Percentiles rank a stretch among this genome's conserved stretches.
phyloP scores from a whole-genome alignment of 2,888 invertebrate species.

The Amphipyra berbera region DNA sequence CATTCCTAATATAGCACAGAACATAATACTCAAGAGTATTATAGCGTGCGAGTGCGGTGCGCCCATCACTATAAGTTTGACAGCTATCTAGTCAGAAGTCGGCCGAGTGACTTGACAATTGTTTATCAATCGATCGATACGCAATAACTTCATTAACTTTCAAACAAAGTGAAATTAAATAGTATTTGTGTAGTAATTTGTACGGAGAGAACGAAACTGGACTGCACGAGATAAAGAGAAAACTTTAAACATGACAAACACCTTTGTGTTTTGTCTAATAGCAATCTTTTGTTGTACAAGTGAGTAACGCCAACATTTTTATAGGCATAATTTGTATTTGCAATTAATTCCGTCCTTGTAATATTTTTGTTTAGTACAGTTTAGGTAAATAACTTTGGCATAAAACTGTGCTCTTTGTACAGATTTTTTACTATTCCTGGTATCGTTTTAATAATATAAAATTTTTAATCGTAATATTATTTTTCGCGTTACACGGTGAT shows the following conservation, averaged over 20 bases:
- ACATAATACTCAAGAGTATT: no score
- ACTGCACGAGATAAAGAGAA: constrained; percentile 62
- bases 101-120: constrained; percentile 74
- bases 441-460: constrained; percentile 20
- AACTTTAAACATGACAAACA: constrained; percentile 81
- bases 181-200: constrained; percentile 75
- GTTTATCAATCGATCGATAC: constrained; percentile 78
- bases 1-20: no score
- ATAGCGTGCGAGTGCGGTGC: no score
- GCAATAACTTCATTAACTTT: constrained; percentile 76
- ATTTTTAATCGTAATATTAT: constrained; percentile 10
- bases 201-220: constrained; percentile 68
- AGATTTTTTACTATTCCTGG: constrained; percentile 44
- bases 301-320: constrained; percentile 67
- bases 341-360: constrained; percentile 65
- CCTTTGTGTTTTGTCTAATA: constrained; percentile 82
- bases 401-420: not conserved
- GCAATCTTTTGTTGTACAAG: constrained; percentile 80
- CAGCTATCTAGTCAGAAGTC: constrained; percentile 12
- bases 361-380: constrained; percentile 25
- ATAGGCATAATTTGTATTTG: constrained; percentile 45
- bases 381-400: not conserved
- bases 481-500: constrained; percentile 25
- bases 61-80: no score
- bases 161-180: constrained; percentile 82